Base-by-base conservation (phyloP, 1,140 invertebrate species). In the Portunus trituberculatus region DNA sequence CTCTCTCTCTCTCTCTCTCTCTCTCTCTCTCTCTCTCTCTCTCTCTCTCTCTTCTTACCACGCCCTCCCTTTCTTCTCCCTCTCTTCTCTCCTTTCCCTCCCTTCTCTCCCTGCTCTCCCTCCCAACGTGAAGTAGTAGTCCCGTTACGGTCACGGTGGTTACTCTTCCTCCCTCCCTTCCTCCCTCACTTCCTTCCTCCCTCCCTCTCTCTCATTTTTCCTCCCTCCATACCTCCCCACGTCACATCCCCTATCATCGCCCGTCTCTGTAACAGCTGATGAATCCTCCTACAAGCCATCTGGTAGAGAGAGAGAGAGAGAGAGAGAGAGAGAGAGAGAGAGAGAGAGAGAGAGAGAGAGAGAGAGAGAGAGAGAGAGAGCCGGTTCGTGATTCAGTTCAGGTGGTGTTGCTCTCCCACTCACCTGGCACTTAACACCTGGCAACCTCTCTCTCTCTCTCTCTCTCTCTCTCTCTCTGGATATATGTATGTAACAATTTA, bases 1-100 rank as follows among this genome's bases (percentile, higher is more conserved):
- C 67, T 76, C 67, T 76, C 67, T 76, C 67, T 76, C 67, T 76
- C 67, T 76, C 67, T 76, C 67, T 76, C 67, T 76, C 67, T 76
- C 67, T n/a, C 67, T 76, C 20, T 76, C 20, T 76, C 12, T 76
- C 20, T 76, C 12, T 76, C 20, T 76, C 6, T n/a, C n/a, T 76
- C 6, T 0, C 67, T 76, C 20, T 0, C n/a, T 76, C 16, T 76
- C n/a, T n/a, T 76, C 67, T 76, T 2, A n/a, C n/a, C 16, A 39
- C 6, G 39, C 67, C 20, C 67, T 76, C 67, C 20, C 67, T 76
- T n/a, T 25, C 67, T 39, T 76, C 67, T n/a, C 67, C 20, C n/a
- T 76, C 67, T 76, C n/a, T n/a, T 25, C n/a, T n/a, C 67, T n/a
- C n/a, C 20, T 20, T 76, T 59, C 12, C 10, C 67, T 76, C 52